Evolutionary conservation across 2,797 vertebrate species (phyloP).

Genomic region (Neosilurus hyrtlii): DNA sequence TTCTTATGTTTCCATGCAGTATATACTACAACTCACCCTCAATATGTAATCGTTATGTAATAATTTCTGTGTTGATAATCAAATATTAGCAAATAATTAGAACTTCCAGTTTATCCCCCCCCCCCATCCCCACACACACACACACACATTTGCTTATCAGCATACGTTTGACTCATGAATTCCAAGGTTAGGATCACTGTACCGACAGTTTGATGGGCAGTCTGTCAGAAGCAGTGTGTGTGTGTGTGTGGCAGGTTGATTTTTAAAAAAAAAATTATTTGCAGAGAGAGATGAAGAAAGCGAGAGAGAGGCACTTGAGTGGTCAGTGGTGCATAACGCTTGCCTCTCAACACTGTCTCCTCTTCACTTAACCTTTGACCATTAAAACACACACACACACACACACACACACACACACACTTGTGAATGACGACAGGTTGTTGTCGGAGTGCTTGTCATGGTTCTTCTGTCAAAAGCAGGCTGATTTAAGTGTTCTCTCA

Average conservation of each 20-base stretch:
- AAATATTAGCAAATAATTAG: background rate
- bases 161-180: slow-evolving; percentile 86
- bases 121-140: too few species aligned
- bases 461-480: slow-evolving; percentile 83
- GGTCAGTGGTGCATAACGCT: slow-evolving; percentile 94
- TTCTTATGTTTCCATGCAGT: too few species aligned
- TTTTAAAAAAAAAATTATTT: too few species aligned
- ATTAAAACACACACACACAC: slow-evolving; percentile 61
- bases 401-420: slow-evolving; percentile 59
- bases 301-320: slow-evolving; percentile 68
- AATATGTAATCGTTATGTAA: too few species aligned
- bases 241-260: slow-evolving; percentile 80
- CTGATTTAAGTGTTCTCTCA: slow-evolving; percentile 55
- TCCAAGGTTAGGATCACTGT: slow-evolving; percentile 68
- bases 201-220: slow-evolving; percentile 89
- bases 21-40: too few species aligned
- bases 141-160: too few species aligned
- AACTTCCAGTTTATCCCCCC: background rate
- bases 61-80: background rate
- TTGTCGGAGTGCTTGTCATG: slow-evolving; percentile 86
- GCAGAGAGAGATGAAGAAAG: slow-evolving; percentile 47
- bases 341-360: slow-evolving; percentile 96
- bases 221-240: slow-evolving; percentile 84
- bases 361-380: slow-evolving; percentile 94
- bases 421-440: slow-evolving; percentile 81